phyloP scores from a whole-genome alignment of 1,140 invertebrate genomes.

The Agrilus planipennis region DNA sequence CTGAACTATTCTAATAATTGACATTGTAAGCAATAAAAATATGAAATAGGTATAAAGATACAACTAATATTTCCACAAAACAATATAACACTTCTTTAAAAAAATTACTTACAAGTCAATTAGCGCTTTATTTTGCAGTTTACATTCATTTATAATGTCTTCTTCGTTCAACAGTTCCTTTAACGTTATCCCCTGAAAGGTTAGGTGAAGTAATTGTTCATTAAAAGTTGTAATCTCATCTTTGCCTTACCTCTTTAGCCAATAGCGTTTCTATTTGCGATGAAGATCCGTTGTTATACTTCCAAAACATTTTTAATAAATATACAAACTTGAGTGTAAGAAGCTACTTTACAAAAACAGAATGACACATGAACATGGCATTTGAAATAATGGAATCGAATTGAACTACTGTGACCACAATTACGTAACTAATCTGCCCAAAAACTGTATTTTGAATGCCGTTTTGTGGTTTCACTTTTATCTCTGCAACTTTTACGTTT shows the following conservation, averaged over 20 bases:
- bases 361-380: slow-evolving; percentile 13
- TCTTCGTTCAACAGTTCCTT: slow-evolving; percentile 86
- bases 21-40: too few species aligned
- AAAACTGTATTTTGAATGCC: too few species aligned
- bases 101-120: slow-evolving; percentile 75
- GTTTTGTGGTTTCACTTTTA: not conserved
- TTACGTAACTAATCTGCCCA: too few species aligned
- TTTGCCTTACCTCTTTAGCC: slow-evolving; percentile 54
- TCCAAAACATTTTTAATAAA: slow-evolving; percentile 62
- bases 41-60: too few species aligned
- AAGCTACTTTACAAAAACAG: slow-evolving; percentile 3
- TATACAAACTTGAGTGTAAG: slow-evolving; percentile 13
- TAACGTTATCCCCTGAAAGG: slow-evolving; percentile 75
- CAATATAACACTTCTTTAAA: slow-evolving; percentile 1
- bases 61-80: not conserved
- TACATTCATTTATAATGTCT: slow-evolving; percentile 91
- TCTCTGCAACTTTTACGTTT: not conserved
- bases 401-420: too few species aligned
- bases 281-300: slow-evolving; percentile 57
- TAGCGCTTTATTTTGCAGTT: slow-evolving; percentile 81
- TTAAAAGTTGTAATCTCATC: slow-evolving; percentile 8
- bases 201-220: slow-evolving; percentile 14
- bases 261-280: slow-evolving; percentile 63
- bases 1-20: too few species aligned
- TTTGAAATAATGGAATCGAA: slow-evolving; percentile 12